Percentiles rank a stretch among this genome's conserved stretches.
Conservation (phyloP, 2,113 vertebrate species). For the Vidua chalybeata region DNA sequence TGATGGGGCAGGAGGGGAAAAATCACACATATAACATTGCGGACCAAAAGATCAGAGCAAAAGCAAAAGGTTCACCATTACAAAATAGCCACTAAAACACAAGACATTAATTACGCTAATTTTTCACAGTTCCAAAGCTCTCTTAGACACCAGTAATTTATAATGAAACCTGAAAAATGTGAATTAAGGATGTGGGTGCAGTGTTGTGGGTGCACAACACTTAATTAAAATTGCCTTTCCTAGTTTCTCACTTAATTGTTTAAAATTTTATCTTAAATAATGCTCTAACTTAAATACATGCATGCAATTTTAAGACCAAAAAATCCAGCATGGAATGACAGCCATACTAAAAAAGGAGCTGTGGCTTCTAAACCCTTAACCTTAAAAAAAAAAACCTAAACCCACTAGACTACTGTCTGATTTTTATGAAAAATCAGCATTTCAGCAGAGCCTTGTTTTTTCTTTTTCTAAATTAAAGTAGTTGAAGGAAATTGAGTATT, state of each 20-base stretch:
- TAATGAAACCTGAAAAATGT: neutral
- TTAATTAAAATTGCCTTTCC: neutral
- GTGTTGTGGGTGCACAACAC: neutral
- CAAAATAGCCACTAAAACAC: neutral
- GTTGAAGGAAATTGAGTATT: neutral
- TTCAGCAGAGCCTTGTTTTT: neutral
- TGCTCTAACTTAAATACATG: neutral
- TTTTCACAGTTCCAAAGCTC: neutral
- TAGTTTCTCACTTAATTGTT: neutral
- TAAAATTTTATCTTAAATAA: neutral
- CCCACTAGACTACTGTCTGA: neutral
- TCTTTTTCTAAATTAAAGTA: neutral
- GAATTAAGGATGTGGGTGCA: neutral
- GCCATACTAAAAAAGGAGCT: neutral
- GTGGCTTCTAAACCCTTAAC: neutral
- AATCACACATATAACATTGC: neutral
- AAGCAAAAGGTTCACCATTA: neutral
- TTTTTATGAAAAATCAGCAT: neutral
- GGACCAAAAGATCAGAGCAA: neutral
- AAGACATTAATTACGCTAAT: neutral
- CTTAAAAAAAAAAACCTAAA: neutral
- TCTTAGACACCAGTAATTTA: neutral
- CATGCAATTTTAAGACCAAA: neutral
- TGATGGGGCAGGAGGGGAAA: accelerated
- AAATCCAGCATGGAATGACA: neutral